Conservation (phyloP, 2,797 vertebrate species). For the Acipenser transmontanus region DNA sequence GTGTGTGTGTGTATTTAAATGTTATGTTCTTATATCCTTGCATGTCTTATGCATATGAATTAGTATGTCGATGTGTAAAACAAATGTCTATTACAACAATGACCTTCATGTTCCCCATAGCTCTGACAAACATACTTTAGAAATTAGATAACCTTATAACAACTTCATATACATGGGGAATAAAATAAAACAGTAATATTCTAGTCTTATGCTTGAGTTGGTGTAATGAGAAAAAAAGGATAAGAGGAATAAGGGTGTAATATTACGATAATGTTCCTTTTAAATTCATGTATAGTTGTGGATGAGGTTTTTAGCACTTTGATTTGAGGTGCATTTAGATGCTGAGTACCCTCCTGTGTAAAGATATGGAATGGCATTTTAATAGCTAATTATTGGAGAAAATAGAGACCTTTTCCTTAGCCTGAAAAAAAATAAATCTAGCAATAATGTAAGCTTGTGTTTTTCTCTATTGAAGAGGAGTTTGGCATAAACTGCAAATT, state of each 20-base stretch:
- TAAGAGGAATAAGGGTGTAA: constrained; percentile 33
- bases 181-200: constrained; percentile 40
- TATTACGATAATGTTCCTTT: constrained; percentile 21
- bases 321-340: not conserved
- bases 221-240: constrained; percentile 37
- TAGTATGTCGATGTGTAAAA: constrained; percentile 42
- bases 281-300: constrained; percentile 3
- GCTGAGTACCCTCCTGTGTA: not conserved
- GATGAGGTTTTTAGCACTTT: not conserved
- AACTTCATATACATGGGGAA: constrained; percentile 52
- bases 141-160: constrained; percentile 31
- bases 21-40: too few species aligned
- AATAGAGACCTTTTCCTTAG: constrained; percentile 11
- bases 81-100: constrained; percentile 51
- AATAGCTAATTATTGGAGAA: constrained; percentile 12
- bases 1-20: too few species aligned
- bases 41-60: too few species aligned
- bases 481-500: too few species aligned
- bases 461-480: too few species aligned
- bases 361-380: constrained; percentile 3
- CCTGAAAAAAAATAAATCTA: too few species aligned
- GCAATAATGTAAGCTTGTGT: too few species aligned
- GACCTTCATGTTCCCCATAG: constrained; percentile 56
- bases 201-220: constrained; percentile 58
- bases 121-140: constrained; percentile 55